phyloP scores from a whole-genome alignment of 2,113 vertebrate species.

The Chinchilla lanigera region DNA sequence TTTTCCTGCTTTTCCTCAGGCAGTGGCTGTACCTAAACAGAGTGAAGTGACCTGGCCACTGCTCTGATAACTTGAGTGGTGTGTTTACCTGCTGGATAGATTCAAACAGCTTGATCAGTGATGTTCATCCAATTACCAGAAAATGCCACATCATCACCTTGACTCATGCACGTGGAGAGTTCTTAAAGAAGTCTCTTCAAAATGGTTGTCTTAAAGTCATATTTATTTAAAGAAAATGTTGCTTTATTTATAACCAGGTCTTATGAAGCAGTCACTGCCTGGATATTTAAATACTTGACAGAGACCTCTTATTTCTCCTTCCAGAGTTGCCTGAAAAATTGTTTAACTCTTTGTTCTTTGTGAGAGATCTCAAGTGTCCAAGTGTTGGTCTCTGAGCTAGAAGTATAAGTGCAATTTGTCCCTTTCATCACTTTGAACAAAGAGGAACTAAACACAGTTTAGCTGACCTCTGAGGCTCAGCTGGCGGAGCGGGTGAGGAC shows the following conservation, averaged over 20 bases:
- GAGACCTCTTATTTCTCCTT: neutral
- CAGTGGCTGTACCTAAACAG: neutral
- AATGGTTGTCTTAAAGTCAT: constrained; percentile 25
- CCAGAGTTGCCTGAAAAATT: neutral
- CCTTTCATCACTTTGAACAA: neutral
- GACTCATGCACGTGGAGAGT: neutral
- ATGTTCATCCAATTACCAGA: constrained; percentile 63
- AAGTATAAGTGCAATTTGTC: neutral
- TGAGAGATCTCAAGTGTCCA: neutral
- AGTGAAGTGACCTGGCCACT: neutral
- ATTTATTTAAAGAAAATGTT: constrained; percentile 46
- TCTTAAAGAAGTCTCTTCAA: constrained; percentile 68
- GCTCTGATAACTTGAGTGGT: neutral
- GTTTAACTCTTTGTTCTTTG: neutral
- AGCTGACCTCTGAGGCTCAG: neutral
- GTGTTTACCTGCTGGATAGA: constrained; percentile 28
- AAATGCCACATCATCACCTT: constrained; percentile 48
- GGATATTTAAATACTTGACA: neutral
- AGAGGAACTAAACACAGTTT: neutral
- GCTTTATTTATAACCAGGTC: neutral
- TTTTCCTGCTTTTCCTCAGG: neutral
- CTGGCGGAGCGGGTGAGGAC: neutral
- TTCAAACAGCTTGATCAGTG: constrained; percentile 61
- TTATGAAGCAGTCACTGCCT: neutral
- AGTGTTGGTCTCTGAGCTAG: neutral